phyloP scores from a whole-genome alignment of 2,113 vertebrate genomes.

The Diphyllodes magnificus region DNA sequence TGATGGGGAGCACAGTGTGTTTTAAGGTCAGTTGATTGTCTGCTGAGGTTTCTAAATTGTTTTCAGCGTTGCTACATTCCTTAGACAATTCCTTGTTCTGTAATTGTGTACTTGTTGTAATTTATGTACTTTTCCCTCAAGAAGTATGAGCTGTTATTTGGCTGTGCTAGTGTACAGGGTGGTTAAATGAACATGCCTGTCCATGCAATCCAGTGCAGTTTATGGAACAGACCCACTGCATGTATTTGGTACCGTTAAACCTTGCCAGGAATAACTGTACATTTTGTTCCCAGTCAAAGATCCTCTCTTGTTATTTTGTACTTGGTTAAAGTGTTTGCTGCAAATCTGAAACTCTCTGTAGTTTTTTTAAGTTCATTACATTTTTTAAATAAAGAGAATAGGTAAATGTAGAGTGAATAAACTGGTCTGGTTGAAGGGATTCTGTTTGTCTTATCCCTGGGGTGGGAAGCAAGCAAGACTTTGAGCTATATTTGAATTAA shows the following conservation, averaged over 20 bases:
- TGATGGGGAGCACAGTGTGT: neutral
- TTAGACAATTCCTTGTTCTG: neutral
- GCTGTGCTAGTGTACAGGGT: neutral
- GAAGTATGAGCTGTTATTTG: conserved; percentile 16
- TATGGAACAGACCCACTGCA: neutral
- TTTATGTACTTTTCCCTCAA: neutral
- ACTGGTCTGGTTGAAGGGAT: neutral
- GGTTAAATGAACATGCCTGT: neutral
- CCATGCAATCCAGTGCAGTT: neutral
- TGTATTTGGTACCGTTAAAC: neutral
- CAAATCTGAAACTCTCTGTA: neutral
- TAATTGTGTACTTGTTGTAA: neutral
- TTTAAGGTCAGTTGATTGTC: neutral
- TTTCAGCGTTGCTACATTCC: neutral
- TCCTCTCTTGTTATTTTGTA: neutral
- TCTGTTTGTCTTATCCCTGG: neutral
- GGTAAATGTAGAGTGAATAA: neutral
- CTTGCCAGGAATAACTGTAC: neutral
- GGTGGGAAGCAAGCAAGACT: neutral
- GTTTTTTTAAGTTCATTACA: neutral
- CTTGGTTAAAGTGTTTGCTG: neutral
- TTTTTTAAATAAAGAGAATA: neutral
- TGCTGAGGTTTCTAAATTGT: neutral
- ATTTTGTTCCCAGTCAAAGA: neutral
- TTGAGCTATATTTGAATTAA: neutral